Conservation (phyloP, 2,113 vertebrate species). For the Phocoena phocoena region DNA sequence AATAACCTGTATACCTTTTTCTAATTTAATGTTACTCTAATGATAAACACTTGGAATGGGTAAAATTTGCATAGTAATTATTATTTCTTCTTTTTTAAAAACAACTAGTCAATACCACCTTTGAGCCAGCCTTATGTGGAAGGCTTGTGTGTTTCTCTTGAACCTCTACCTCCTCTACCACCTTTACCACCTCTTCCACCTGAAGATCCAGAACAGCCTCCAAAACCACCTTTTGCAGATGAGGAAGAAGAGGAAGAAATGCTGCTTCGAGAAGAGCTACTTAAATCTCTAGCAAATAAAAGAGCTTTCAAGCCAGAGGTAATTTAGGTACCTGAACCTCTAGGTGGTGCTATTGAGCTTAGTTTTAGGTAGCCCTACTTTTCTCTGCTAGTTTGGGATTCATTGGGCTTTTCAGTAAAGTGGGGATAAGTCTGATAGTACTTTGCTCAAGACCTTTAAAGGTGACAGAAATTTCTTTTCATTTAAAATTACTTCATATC, state of each 20-base stretch:
- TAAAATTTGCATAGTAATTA: constrained; percentile 43
- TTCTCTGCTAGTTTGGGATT: neutral
- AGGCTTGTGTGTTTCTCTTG: constrained; percentile 78
- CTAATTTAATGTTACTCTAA: neutral
- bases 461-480: neutral
- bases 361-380: neutral
- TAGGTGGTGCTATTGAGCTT: constrained; percentile 76
- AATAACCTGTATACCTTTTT: constrained; percentile 39
- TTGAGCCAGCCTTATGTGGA: constrained; percentile 85
- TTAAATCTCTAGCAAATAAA: constrained; percentile 95
- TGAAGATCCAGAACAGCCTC: constrained; percentile 92
- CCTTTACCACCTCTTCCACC: constrained; percentile 93
- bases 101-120: constrained; percentile 74
- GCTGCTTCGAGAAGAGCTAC: constrained; percentile 95
- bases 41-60: constrained; percentile 34
- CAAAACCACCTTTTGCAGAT: constrained; percentile 97
- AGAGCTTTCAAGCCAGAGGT: constrained; percentile 90
- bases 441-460: constrained; percentile 30
- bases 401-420: neutral
- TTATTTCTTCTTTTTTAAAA: constrained; percentile 44
- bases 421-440: neutral
- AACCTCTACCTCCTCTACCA: constrained; percentile 83
- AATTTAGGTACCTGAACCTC: constrained; percentile 60
- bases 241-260: constrained; percentile 99
- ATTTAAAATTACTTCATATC: neutral